Evolutionary conservation across 2,797 vertebrate genomes (phyloP).

Genomic region (Erpetoichthys calabaricus): DNA sequence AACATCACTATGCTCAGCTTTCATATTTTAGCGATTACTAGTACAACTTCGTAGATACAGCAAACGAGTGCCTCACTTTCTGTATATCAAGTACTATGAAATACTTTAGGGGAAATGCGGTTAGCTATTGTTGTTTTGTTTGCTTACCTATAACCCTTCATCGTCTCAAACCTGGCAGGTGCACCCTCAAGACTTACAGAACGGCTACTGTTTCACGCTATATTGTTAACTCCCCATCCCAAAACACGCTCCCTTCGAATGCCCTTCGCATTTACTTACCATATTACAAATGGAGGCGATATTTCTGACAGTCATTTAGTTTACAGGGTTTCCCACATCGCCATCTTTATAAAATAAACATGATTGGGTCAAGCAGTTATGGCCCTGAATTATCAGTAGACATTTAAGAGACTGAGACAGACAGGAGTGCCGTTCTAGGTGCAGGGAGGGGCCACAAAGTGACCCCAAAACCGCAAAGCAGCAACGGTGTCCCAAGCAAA

Average conservation of each 20-base stretch:
- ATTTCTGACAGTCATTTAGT: constrained; percentile 99
- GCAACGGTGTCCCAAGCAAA: constrained; percentile 19
- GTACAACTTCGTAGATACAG: too few relatives aligned
- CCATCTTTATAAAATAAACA: constrained; percentile 86
- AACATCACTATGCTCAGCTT: too few relatives aligned
- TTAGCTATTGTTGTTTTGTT: background rate
- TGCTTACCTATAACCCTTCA: background rate
- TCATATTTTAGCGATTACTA: too few relatives aligned
- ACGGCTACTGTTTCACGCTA: too few relatives aligned
- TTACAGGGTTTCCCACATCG: constrained; percentile 76
- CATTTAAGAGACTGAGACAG: too few relatives aligned
- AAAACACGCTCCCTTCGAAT: too few relatives aligned
- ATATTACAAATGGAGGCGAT: constrained; percentile 99
- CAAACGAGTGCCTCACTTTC: too few relatives aligned
- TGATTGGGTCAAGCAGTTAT: constrained; percentile 24
- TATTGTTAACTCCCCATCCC: too few relatives aligned
- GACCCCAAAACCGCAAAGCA: constrained; percentile 29
- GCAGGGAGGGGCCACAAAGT: constrained; percentile 47
- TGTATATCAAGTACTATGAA: too few relatives aligned
- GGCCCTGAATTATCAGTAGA: too few relatives aligned
- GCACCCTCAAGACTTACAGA: background rate
- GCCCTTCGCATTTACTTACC: constrained; percentile 57
- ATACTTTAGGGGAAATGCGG: background rate
- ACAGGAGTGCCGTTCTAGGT: constrained; percentile 21
- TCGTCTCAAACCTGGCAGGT: too few relatives aligned